A percentile compares a stretch with the other conserved stretches of the same genome.
Conservation (phyloP, 2,113 vertebrate species). For the Macrotus californicus region DNA sequence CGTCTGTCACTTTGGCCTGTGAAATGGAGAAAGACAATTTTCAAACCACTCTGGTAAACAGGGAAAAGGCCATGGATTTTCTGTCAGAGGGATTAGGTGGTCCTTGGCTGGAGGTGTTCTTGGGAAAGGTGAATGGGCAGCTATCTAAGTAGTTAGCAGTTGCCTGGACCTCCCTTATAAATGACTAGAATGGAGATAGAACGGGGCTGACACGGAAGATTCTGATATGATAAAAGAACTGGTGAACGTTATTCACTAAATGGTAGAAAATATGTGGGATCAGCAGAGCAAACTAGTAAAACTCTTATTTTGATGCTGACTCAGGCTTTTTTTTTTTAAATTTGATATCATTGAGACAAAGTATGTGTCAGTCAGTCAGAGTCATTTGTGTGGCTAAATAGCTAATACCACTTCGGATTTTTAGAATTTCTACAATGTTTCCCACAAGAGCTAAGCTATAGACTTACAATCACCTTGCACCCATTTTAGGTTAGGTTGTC, state of each 20-base stretch:
- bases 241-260: neutral
- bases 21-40: neutral
- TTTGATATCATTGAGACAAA: neutral
- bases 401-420: neutral
- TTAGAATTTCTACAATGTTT: neutral
- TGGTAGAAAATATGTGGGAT: neutral
- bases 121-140: neutral
- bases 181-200: neutral
- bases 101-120: neutral
- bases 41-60: neutral
- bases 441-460: neutral
- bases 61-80: neutral
- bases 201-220: neutral
- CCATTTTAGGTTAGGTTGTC: neutral
- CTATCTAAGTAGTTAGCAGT: neutral
- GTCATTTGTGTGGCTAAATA: neutral
- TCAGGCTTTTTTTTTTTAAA: neutral
- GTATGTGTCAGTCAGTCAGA: neutral
- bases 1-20: neutral
- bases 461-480: neutral
- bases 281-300: neutral
- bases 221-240: neutral
- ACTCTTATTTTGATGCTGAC: neutral
- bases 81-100: neutral
- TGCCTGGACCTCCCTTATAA: neutral